These are phyloP conservation scores for Bedellia somnulentella DNA, from an alignment of 2,888 invertebrate species.

Conservation along the genomic window DNA sequence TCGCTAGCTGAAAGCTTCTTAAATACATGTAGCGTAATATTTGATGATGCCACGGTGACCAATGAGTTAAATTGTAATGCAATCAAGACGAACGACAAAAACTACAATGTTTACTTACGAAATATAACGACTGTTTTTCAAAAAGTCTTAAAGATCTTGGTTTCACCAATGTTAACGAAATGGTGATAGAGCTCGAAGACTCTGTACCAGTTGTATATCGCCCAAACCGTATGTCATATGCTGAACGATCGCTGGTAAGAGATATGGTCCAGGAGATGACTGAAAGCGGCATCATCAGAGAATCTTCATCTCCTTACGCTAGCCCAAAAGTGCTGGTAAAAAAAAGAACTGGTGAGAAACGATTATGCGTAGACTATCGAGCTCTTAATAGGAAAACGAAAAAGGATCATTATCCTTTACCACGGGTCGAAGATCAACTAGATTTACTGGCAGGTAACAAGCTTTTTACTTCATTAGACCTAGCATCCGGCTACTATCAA, in stretches of 20 bases:
- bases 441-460: constrained; percentile 5
- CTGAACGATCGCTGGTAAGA: not conserved
- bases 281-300: constrained; percentile 2
- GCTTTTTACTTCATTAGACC: constrained; percentile 6
- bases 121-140: constrained; percentile 1
- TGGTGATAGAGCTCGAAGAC: constrained; percentile 1
- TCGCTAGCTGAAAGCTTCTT: no score
- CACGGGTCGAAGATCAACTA: constrained; percentile 10
- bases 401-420: constrained; percentile 13
- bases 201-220: not conserved
- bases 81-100: not conserved
- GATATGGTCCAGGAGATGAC: constrained; percentile 2
- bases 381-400: constrained; percentile 8
- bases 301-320: constrained; percentile 3
- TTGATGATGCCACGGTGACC: not conserved
- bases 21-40: not conserved
- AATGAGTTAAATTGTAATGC: not conserved
- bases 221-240: not conserved
- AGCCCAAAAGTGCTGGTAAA: constrained; percentile 4
- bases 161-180: not conserved
- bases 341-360: constrained; percentile 4
- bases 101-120: not conserved
- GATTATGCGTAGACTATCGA: constrained; percentile 7
- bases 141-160: constrained; percentile 2
- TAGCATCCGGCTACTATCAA: constrained; percentile 6